phyloP scores from a whole-genome alignment of 2,888 invertebrate genomes.

The Sinodicranocentrus sp. region DNA sequence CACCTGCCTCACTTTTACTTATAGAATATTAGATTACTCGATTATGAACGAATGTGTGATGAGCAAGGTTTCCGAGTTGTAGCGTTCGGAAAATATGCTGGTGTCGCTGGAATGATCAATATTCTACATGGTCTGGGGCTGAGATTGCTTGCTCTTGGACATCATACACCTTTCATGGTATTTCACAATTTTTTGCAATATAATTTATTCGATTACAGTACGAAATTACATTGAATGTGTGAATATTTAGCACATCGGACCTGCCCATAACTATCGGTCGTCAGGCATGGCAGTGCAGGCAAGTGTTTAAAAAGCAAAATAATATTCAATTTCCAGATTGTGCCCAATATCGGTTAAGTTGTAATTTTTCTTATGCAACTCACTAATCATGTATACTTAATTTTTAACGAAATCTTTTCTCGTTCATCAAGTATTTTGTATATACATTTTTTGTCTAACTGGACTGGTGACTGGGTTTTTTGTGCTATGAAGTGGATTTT shows the following conservation, averaged over 20 bases:
- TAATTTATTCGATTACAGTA: conserved; percentile 22
- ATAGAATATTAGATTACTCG: conserved; percentile 95
- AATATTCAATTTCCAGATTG: too few species aligned
- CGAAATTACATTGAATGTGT: background rate
- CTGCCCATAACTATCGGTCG: conserved; percentile 98
- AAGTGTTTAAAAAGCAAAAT: too few species aligned
- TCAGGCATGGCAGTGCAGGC: conserved; percentile 98
- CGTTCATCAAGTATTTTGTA: too few species aligned
- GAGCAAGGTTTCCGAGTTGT: conserved; percentile 92
- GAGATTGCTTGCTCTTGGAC: conserved; percentile 94
- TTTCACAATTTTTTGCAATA: too few species aligned
- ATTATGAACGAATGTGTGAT: conserved; percentile 98
- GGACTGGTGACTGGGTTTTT: too few species aligned
- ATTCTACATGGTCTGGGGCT: conserved; percentile 98
- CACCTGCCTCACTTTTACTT: conserved; percentile 71
- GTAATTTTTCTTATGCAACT: too few species aligned
- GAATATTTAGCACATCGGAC: conserved; percentile 78
- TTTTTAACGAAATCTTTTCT: too few species aligned
- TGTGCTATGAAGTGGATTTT: too few species aligned
- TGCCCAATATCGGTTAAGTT: too few species aligned
- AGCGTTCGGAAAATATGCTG: conserved; percentile 99
- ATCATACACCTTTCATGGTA: conserved; percentile 99
- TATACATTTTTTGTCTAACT: too few species aligned
- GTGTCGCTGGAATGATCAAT: conserved; percentile 99
- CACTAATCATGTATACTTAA: too few species aligned